Conservation (phyloP, 1,140 invertebrate species). For the Cataglyphis hispanica region DNA sequence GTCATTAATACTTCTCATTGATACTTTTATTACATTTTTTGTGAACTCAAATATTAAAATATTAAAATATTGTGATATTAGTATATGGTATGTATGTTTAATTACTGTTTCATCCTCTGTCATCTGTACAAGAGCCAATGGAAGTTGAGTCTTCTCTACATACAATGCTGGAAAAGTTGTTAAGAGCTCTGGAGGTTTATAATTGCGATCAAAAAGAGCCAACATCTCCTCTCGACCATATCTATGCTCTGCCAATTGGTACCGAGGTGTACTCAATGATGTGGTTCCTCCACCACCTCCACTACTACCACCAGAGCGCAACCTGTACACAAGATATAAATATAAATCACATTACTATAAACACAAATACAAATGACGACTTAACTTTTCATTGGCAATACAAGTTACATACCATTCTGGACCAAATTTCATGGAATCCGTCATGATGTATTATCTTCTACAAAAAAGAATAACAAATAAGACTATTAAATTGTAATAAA, state of each 20-base stretch:
- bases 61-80: background rate
- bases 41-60: background rate
- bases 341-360: background rate
- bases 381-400: background rate
- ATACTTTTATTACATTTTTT: background rate
- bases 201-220: slow-evolving; percentile 91
- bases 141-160: slow-evolving; percentile 92
- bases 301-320: slow-evolving; percentile 85
- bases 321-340: slow-evolving; percentile 79
- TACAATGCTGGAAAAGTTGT: slow-evolving; percentile 89
- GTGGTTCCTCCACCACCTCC: slow-evolving; percentile 81
- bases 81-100: background rate
- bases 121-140: slow-evolving; percentile 91
- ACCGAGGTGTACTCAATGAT: slow-evolving; percentile 84
- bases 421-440: slow-evolving; percentile 92
- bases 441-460: slow-evolving; percentile 87
- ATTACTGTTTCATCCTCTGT: slow-evolving; percentile 93
- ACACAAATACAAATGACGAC: background rate
- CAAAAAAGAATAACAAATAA: slow-evolving; percentile 71
- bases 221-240: slow-evolving; percentile 97
- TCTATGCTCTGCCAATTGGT: slow-evolving; percentile 91
- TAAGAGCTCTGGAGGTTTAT: slow-evolving; percentile 90
- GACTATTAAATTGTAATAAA: background rate
- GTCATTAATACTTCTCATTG: background rate
- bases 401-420: slow-evolving; percentile 88